Evolutionary conservation across 2,797 vertebrate species (phyloP).

Genomic region (Pterois miles): DNA sequence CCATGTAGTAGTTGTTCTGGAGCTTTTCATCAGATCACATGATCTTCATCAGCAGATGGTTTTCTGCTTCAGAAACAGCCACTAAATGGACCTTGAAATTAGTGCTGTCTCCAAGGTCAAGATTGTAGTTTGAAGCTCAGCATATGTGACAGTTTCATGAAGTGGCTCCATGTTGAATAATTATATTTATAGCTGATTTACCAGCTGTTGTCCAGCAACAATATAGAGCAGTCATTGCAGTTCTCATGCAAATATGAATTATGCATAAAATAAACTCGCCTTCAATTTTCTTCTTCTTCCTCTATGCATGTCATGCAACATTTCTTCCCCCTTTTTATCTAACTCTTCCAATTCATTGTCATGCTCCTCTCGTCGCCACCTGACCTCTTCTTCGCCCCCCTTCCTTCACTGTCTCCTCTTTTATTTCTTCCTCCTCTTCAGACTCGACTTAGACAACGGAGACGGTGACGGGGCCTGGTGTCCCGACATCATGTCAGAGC

Average conservation of each 20-base stretch:
- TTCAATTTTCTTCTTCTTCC: background rate
- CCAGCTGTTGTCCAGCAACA: background rate
- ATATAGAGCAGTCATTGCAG: background rate
- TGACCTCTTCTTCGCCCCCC: background rate
- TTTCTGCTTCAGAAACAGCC: background rate
- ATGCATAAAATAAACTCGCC: background rate
- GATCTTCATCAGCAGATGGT: background rate
- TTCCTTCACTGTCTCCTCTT: background rate
- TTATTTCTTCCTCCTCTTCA: conserved; percentile 55
- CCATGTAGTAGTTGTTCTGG: background rate
- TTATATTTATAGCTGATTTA: background rate
- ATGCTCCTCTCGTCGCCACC: background rate
- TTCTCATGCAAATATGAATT: background rate
- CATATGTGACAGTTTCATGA: background rate
- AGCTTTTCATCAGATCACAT: background rate
- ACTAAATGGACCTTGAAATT: background rate
- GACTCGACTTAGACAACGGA: conserved; percentile 92
- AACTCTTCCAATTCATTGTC: background rate
- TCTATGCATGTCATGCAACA: background rate
- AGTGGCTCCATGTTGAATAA: background rate
- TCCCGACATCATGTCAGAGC: conserved; percentile 88
- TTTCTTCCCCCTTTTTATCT: background rate
- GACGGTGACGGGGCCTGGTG: conserved; percentile 97
- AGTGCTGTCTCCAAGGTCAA: background rate
- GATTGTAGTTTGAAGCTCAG: background rate